Percentiles rank a stretch among this genome's conserved stretches.
Evolutionary conservation across 2,113 vertebrate genomes (phyloP).

Genomic region (Mustela nigripes): DNA sequence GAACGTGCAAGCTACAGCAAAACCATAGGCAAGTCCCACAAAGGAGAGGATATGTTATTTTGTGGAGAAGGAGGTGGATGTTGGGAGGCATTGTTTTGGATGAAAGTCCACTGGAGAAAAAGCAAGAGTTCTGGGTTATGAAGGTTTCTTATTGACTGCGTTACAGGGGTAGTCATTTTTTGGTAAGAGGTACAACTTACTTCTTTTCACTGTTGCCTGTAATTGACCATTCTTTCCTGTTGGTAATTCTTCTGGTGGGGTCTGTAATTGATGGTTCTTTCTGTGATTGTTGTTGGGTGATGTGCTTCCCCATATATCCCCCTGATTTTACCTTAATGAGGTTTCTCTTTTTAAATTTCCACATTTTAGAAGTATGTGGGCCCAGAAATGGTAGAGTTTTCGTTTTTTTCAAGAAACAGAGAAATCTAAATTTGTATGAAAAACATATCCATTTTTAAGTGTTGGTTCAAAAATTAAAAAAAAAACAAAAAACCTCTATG

Average conservation of each 20-base stretch:
- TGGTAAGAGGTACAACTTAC: neutral
- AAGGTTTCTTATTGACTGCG: neutral
- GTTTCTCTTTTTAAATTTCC: neutral
- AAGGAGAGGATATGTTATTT: neutral
- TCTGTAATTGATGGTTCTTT: neutral
- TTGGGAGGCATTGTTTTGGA: neutral
- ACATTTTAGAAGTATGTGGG: neutral
- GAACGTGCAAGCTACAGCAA: neutral
- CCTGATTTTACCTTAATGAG: neutral
- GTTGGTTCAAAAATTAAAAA: neutral
- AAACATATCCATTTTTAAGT: constrained; percentile 8
- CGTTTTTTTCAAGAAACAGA: neutral
- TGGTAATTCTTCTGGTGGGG: neutral
- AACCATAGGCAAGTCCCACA: neutral
- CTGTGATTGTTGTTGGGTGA: neutral
- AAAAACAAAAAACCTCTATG: accelerated
- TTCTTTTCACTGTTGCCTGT: neutral
- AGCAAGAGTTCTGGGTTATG: neutral
- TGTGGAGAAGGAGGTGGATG: neutral
- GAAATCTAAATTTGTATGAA: neutral
- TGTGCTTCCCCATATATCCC: neutral
- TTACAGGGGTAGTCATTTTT: neutral
- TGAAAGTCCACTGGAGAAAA: neutral
- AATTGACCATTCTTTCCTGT: neutral
- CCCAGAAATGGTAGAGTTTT: neutral